phyloP scores from a whole-genome alignment of 1,140 invertebrate species.

The Thaumetopoea pityocampa region DNA sequence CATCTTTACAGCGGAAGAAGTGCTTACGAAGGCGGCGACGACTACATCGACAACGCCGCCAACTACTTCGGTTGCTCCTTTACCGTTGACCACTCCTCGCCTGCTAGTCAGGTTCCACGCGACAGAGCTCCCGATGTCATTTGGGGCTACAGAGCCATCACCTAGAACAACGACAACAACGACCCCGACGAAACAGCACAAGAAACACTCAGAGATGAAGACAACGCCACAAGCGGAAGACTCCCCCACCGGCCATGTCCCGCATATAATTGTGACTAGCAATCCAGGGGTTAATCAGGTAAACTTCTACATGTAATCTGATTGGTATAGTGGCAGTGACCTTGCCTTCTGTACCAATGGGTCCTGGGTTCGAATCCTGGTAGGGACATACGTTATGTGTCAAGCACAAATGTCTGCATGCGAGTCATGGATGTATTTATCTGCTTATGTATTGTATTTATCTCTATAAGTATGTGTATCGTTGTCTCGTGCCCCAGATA shows the following conservation, averaged over 20 bases:
- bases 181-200: conserved; percentile 41
- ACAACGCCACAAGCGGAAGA: conserved; percentile 50
- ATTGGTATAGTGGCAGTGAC: too few species aligned
- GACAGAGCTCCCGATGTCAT: conserved; percentile 37
- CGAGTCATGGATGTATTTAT: too few species aligned
- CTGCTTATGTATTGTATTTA: too few species aligned
- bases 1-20: conserved; percentile 37
- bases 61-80: not conserved
- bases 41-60: conserved; percentile 32
- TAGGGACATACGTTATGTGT: too few species aligned
- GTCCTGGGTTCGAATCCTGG: too few species aligned
- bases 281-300: conserved; percentile 79
- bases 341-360: too few species aligned
- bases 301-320: not conserved
- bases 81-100: conserved; percentile 28
- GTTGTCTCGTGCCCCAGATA: too few species aligned
- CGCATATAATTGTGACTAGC: conserved; percentile 79
- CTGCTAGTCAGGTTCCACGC: conserved; percentile 27
- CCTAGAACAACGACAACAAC: conserved; percentile 40
- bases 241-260: conserved; percentile 58
- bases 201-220: conserved; percentile 50
- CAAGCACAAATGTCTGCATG: too few species aligned
- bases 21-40: conserved; percentile 43
- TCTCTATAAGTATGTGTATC: too few species aligned
- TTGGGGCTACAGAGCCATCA: conserved; percentile 27